A percentile compares a stretch with the other conserved stretches of the same genome.
Conservation (phyloP, 2,797 vertebrate species). For the Girardinus metallicus region DNA sequence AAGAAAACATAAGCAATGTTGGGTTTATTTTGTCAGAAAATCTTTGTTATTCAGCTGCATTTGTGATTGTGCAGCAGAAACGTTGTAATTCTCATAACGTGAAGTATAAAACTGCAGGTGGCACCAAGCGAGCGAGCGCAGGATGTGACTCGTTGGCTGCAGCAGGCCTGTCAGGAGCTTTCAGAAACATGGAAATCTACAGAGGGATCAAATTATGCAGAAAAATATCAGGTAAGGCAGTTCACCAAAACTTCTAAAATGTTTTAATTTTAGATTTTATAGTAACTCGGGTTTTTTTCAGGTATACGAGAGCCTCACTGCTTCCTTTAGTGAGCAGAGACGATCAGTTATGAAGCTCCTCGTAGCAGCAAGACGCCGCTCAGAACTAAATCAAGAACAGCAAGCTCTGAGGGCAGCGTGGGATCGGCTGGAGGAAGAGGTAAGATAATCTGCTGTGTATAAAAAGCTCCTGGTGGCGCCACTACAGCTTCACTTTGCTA, state of each 20-base stretch:
- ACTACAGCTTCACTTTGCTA: no score
- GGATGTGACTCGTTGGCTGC: conserved; percentile 83
- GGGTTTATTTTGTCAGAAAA: background rate
- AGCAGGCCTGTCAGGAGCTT: conserved; percentile 78
- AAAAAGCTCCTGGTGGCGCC: no score
- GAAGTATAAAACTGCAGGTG: conserved; percentile 42
- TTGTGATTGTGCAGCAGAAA: background rate
- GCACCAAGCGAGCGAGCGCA: conserved; percentile 68
- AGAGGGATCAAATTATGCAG: conserved; percentile 74
- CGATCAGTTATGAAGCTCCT: conserved; percentile 77
- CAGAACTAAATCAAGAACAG: conserved; percentile 72
- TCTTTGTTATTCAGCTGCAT: no score
- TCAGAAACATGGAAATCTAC: conserved; percentile 68
- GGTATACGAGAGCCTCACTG: conserved; percentile 79
- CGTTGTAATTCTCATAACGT: background rate
- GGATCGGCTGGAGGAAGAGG: conserved; percentile 79
- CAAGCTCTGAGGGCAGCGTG: conserved; percentile 74
- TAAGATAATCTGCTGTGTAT: conserved; percentile 22
- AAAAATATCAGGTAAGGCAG: conserved; percentile 83
- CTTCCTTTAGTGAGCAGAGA: conserved; percentile 80
- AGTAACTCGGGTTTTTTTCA: conserved; percentile 20
- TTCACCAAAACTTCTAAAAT: background rate
- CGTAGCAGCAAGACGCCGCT: conserved; percentile 58
- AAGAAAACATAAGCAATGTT: background rate
- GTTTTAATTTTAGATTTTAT: background rate